Evolutionary conservation across 1,140 invertebrate species (phyloP).

Genomic region (Coptotermes formosanus): DNA sequence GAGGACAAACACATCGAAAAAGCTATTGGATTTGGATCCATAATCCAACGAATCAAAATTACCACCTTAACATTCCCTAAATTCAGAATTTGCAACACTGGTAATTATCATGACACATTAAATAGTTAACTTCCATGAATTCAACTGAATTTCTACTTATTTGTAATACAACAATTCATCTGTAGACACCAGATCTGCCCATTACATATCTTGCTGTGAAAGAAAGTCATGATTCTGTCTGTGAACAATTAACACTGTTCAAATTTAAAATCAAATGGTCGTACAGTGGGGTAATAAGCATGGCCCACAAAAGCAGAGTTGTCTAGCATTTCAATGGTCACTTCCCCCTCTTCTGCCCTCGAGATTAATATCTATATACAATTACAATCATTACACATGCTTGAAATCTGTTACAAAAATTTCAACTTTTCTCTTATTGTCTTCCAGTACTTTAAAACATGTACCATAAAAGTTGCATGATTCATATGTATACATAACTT

Average conservation of each 20-base stretch:
- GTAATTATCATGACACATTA: not conserved
- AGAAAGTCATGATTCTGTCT: no score
- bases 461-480: conserved; percentile 12
- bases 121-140: not conserved
- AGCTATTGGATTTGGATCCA: not conserved
- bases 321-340: not conserved
- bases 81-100: not conserved
- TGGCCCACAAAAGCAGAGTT: not conserved
- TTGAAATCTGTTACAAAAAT: not conserved
- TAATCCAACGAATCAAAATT: not conserved
- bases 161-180: no score
- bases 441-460: conserved; percentile 26
- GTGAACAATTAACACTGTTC: not conserved
- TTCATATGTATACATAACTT: conserved; percentile 25
- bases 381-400: not conserved
- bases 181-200: no score
- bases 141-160: not conserved
- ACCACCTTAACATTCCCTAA: not conserved
- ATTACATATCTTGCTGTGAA: no score
- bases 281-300: not conserved
- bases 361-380: not conserved
- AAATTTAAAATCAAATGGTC: not conserved
- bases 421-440: conserved; percentile 27
- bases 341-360: no score
- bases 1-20: not conserved